Evolutionary conservation across 2,888 invertebrate species (phyloP).

Genomic region (Thymelicus acteon): DNA sequence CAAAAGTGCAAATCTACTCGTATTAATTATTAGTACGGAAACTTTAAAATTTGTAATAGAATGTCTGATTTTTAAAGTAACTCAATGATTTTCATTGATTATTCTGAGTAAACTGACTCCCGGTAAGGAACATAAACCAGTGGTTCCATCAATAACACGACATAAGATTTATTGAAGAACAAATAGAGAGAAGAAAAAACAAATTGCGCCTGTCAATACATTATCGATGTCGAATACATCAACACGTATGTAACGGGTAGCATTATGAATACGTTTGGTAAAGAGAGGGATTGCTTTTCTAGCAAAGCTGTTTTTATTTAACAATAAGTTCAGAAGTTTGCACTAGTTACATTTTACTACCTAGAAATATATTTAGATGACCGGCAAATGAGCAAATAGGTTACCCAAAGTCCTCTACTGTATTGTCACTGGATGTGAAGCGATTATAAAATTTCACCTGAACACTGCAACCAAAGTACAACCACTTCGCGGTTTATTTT

Average conservation of each 20-base stretch:
- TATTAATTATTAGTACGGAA: no score
- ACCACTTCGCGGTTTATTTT: neutral
- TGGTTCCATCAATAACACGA: slow-evolving; percentile 30
- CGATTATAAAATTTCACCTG: no score
- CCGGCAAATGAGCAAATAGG: no score
- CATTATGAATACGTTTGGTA: slow-evolving; percentile 40
- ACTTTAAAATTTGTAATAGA: no score
- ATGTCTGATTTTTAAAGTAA: neutral
- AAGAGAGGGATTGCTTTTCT: slow-evolving; percentile 34
- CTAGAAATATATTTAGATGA: no score
- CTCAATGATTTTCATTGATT: slow-evolving; percentile 22
- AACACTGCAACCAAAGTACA: no score
- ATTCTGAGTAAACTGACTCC: slow-evolving; percentile 24
- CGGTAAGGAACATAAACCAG: slow-evolving; percentile 27
- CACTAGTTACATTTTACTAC: no score
- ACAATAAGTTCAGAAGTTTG: neutral
- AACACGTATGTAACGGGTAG: slow-evolving; percentile 49
- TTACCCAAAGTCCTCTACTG: no score
- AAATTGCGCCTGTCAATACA: slow-evolving; percentile 66
- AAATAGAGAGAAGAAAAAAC: slow-evolving; percentile 66
- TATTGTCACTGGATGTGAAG: no score
- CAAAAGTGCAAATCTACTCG: no score
- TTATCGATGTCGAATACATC: slow-evolving; percentile 66
- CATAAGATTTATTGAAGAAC: slow-evolving; percentile 66
- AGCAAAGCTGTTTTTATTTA: slow-evolving; percentile 35